Conservation (phyloP, 1,140 invertebrate genomes). For the Bacillus rossius region DNA sequence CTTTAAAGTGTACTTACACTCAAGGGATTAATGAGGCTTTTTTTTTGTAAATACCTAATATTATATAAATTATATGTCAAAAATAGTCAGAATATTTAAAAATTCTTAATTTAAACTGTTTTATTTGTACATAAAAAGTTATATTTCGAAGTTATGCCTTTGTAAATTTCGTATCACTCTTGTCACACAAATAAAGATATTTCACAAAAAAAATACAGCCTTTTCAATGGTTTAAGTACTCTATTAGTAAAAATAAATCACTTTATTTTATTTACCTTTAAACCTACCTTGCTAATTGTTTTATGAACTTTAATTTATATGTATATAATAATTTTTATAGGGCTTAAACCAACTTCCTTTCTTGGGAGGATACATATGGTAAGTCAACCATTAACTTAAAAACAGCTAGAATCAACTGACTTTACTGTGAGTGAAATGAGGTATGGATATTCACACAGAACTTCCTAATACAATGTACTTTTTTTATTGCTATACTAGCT, state of each 20-base stretch:
- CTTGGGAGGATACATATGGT: no score
- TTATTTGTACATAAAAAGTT: conserved; percentile 8
- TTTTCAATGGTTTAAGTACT: neutral
- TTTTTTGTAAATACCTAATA: neutral
- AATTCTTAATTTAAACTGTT: conserved; percentile 4
- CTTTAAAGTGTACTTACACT: neutral
- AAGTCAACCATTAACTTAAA: no score
- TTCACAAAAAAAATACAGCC: neutral
- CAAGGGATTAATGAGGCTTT: neutral
- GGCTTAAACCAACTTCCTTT: no score
- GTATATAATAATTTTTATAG: no score
- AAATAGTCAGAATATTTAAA: conserved; percentile 4
- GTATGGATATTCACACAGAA: no score
- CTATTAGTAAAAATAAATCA: neutral
- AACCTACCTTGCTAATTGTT: no score
- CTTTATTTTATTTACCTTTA: no score
- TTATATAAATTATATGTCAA: neutral
- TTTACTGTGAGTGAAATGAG: no score
- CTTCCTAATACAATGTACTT: no score
- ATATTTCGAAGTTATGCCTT: conserved; percentile 8
- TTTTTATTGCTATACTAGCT: no score
- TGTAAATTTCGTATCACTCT: conserved; percentile 6
- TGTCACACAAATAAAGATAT: conserved; percentile 6
- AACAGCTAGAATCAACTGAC: no score
- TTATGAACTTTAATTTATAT: no score